Percentiles rank a stretch among this genome's conserved stretches.
These are phyloP conservation scores for Crotalus viridis DNA, from an alignment of 2,113 vertebrate genomes.

Conservation along the genomic window DNA sequence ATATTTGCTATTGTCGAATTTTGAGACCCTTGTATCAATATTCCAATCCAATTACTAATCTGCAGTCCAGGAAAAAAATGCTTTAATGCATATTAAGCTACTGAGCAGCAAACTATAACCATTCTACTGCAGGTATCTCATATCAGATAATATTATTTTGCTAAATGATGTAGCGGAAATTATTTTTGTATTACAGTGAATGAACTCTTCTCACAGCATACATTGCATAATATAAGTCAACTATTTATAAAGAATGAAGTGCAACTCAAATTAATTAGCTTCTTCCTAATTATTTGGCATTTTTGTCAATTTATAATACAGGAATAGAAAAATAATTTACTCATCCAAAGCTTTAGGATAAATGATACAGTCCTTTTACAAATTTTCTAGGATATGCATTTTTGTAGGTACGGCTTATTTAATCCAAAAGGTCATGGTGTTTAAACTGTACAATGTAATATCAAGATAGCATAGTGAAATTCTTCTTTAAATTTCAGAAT, in stretches of 20 bases:
- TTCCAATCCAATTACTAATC: not conserved
- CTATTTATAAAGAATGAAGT: not conserved
- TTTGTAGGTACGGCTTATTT: not conserved
- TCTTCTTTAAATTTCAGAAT: constrained; percentile 35
- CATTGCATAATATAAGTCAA: constrained; percentile 9
- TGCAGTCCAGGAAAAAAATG: not conserved
- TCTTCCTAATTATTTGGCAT: not conserved
- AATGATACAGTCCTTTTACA: not conserved
- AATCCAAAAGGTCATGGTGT: not conserved
- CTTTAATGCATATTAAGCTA: not conserved
- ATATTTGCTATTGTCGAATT: not conserved
- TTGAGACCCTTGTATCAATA: not conserved
- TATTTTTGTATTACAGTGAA: not conserved
- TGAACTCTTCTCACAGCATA: constrained; percentile 1
- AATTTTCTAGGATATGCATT: not conserved
- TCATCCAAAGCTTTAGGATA: constrained; percentile 5
- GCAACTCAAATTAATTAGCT: not conserved
- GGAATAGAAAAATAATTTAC: constrained; percentile 8
- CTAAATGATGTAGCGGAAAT: not conserved
- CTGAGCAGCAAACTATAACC: not conserved
- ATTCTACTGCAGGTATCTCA: not conserved
- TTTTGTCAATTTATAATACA: not conserved
- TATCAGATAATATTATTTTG: not conserved
- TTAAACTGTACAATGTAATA: not conserved
- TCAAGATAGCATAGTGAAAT: constrained; percentile 40